phyloP scores from a whole-genome alignment of 1,140 invertebrate genomes.

The Pararge aegeria region DNA sequence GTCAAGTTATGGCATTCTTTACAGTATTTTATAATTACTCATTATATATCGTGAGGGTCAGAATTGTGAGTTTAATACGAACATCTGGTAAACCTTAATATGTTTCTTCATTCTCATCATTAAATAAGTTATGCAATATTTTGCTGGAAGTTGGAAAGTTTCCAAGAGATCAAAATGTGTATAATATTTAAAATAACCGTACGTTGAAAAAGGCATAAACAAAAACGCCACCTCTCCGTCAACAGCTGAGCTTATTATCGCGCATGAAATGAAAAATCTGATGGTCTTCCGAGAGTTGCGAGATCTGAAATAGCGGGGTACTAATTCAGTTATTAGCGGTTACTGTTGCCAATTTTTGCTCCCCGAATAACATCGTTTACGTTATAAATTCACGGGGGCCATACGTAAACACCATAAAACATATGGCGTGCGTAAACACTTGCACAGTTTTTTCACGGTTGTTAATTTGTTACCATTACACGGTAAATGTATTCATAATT shows the following conservation, averaged over 20 bases:
- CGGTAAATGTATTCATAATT: background rate
- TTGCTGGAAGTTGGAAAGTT: background rate
- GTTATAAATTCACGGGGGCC: background rate
- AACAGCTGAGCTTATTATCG: slow-evolving; percentile 1
- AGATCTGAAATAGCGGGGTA: slow-evolving; percentile 1
- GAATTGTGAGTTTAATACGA: too few relatives aligned
- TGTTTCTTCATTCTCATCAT: too few relatives aligned
- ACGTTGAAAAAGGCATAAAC: background rate
- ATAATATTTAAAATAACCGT: background rate
- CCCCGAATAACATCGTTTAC: slow-evolving; percentile 1
- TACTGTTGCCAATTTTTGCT: background rate
- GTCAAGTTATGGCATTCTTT: too few relatives aligned
- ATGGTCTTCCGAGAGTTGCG: background rate
- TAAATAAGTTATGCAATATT: background rate
- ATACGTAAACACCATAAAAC: background rate
- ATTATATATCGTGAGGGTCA: too few relatives aligned
- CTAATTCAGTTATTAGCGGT: slow-evolving; percentile 1
- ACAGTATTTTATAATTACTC: too few relatives aligned
- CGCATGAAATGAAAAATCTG: background rate
- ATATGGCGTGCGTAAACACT: background rate
- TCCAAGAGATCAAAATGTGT: background rate
- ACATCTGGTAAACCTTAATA: too few relatives aligned
- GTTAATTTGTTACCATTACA: background rate
- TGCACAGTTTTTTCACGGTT: background rate
- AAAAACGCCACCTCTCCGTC: background rate